Evolutionary conservation across 2,888 invertebrate genomes (phyloP).

Genomic region (Aphelenchoides bicaudatus): DNA sequence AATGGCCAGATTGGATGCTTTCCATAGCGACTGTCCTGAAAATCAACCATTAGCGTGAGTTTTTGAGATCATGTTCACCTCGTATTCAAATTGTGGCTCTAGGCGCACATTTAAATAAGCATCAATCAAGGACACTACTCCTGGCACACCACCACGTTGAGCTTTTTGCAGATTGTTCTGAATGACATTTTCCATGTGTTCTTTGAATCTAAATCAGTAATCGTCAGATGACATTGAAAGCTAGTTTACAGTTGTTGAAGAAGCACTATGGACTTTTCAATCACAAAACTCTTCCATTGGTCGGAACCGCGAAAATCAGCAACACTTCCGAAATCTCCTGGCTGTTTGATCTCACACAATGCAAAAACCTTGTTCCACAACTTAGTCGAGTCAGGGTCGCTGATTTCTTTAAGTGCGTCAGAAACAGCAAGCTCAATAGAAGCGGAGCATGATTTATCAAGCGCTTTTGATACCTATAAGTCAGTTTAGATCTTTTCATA

Average conservation of each 20-base stretch:
- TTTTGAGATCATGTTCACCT: no score
- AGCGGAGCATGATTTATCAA: constrained; percentile 2
- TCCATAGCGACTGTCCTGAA: constrained; percentile 34
- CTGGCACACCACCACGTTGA: constrained; percentile 55
- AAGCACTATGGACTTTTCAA: constrained; percentile 39
- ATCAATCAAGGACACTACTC: constrained; percentile 45
- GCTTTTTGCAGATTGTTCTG: constrained; percentile 48
- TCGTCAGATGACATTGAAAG: not conserved
- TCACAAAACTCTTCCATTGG: constrained; percentile 33
- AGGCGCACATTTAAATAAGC: constrained; percentile 50
- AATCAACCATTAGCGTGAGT: constrained; percentile 16
- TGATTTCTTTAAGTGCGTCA: constrained; percentile 29
- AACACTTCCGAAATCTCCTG: constrained; percentile 20
- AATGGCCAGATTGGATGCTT: constrained; percentile 39
- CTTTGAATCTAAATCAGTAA: constrained; percentile 29
- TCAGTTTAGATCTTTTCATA: not conserved
- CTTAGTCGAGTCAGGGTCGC: constrained; percentile 27
- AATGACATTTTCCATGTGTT: constrained; percentile 49
- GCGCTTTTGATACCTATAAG: constrained; percentile 8
- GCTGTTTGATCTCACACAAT: constrained; percentile 20
- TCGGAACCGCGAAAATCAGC: constrained; percentile 24
- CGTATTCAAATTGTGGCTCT: constrained; percentile 7
- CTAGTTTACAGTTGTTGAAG: constrained; percentile 42
- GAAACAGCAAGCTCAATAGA: constrained; percentile 22
- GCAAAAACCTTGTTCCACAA: constrained; percentile 34